Percentiles rank a stretch among this genome's conserved stretches.
phyloP scores from a whole-genome alignment of 2,797 vertebrate species.

The Tolypeutes matacus region DNA sequence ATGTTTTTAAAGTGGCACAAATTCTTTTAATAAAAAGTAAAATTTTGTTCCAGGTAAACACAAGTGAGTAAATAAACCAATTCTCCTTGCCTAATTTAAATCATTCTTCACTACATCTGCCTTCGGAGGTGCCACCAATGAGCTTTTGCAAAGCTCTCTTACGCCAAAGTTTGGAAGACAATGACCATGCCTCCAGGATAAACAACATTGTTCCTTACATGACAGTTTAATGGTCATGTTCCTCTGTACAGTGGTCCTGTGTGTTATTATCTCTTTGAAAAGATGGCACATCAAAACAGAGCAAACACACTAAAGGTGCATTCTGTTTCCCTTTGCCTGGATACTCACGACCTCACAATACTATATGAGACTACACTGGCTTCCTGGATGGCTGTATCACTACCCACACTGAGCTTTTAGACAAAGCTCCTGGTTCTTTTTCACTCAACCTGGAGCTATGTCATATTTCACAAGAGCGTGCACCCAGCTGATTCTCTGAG shows the following conservation, averaged over 20 bases:
- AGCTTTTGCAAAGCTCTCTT: background rate
- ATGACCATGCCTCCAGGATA: background rate
- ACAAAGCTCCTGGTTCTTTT: background rate
- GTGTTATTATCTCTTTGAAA: background rate
- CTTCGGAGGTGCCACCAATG: background rate
- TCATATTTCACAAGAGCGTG: background rate
- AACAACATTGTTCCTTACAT: background rate
- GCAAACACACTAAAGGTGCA: background rate
- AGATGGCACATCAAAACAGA: constrained; percentile 39
- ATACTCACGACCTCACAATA: background rate
- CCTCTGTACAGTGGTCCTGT: background rate
- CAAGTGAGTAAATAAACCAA: constrained; percentile 4
- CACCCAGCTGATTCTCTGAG: background rate
- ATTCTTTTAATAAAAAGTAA: constrained; percentile 46
- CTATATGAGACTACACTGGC: background rate
- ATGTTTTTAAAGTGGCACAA: constrained; percentile 46
- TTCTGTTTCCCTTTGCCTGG: background rate
- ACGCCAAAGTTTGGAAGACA: background rate
- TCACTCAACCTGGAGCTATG: background rate
- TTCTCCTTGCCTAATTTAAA: constrained; percentile 12
- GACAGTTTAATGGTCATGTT: background rate
- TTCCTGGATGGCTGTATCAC: background rate
- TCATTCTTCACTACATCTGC: background rate
- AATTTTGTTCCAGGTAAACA: constrained; percentile 46
- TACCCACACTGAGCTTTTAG: background rate